Conservation (phyloP, 2,888 invertebrate genomes). For the Ypsolopha sequella region DNA sequence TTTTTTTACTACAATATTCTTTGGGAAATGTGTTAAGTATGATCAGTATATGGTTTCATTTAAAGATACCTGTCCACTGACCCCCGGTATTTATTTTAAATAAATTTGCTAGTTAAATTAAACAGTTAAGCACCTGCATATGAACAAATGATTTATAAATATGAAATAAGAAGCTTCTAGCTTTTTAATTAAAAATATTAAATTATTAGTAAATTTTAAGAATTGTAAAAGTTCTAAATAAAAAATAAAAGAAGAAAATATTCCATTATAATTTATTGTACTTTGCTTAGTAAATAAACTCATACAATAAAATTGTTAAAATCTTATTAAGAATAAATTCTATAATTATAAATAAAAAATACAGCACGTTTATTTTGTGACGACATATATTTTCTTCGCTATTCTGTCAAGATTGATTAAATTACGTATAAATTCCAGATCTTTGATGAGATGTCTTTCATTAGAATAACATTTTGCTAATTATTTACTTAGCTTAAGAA, state of each 20-base stretch:
- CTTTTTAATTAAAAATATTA: neutral
- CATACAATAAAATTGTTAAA: constrained; percentile 55
- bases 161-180: too few relatives aligned
- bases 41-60: too few relatives aligned
- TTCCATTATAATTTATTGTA: constrained; percentile 49
- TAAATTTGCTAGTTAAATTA: too few relatives aligned
- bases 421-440: constrained; percentile 3
- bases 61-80: too few relatives aligned
- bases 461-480: neutral
- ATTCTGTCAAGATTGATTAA: neutral
- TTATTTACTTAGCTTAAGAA: neutral
- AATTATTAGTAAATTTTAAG: neutral
- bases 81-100: too few relatives aligned
- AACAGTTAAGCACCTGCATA: too few relatives aligned
- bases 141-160: too few relatives aligned
- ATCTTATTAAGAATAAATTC: constrained; percentile 10
- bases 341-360: constrained; percentile 7
- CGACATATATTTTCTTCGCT: constrained; percentile 2
- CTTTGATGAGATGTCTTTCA: constrained; percentile 2
- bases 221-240: neutral
- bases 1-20: too few relatives aligned
- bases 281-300: constrained; percentile 56
- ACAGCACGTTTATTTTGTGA: constrained; percentile 10
- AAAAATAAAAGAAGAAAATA: constrained; percentile 14
- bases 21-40: neutral